These are phyloP conservation scores for Lydus trimaculatus DNA, from an alignment of 2,888 invertebrate species.

Conservation along the genomic window DNA sequence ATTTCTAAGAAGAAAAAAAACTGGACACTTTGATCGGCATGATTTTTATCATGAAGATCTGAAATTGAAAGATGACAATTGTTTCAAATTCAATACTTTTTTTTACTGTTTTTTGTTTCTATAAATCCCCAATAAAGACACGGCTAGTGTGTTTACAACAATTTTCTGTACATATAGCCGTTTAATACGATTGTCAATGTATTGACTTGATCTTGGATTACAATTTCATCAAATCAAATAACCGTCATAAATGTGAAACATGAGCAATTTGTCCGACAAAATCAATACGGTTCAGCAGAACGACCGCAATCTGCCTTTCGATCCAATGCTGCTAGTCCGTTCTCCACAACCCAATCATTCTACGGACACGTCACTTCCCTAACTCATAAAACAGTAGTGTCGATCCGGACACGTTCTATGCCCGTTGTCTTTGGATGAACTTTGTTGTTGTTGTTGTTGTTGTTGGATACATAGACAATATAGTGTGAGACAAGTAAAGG, in stretches of 20 bases:
- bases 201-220: neutral
- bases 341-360: conserved; percentile 39
- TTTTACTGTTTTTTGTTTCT: no score
- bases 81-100: no score
- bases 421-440: neutral
- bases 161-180: neutral
- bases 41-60: no score
- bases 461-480: neutral
- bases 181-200: neutral
- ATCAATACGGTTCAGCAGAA: conserved; percentile 40
- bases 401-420: conserved; percentile 52
- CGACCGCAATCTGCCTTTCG: conserved; percentile 42
- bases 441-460: conserved; percentile 6
- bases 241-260: conserved; percentile 37
- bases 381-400: conserved; percentile 53
- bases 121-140: conserved; percentile 9
- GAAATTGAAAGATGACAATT: no score
- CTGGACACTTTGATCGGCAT: no score
- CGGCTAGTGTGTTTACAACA: neutral
- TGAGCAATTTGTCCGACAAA: conserved; percentile 40
- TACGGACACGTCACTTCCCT: conserved; percentile 49
- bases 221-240: conserved; percentile 20
- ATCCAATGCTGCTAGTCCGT: conserved; percentile 34
- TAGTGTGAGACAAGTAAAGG: neutral
- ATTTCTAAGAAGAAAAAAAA: conserved; percentile 20